A percentile compares a stretch with the other conserved stretches of the same genome.
Conservation (phyloP, 2,888 invertebrate genomes). For the Parelbella ahira region DNA sequence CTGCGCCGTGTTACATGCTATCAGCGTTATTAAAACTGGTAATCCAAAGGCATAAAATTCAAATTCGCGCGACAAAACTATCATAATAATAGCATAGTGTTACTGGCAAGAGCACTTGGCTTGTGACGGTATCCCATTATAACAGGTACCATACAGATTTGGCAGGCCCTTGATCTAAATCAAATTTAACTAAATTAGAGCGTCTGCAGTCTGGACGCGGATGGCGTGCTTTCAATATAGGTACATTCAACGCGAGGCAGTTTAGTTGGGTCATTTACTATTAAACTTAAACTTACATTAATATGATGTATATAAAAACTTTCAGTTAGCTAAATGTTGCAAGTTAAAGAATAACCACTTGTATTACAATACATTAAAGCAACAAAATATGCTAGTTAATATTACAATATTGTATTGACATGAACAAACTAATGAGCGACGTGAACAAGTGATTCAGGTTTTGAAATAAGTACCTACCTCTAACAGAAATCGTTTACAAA, state of each 20-base stretch:
- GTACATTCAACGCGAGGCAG: too few relatives aligned
- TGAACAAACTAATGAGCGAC: too few relatives aligned
- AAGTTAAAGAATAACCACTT: too few relatives aligned
- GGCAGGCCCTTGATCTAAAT: conserved; percentile 69
- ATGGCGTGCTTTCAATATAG: conserved; percentile 11
- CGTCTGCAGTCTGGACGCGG: conserved; percentile 34
- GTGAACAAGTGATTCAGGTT: too few relatives aligned
- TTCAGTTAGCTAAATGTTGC: too few relatives aligned
- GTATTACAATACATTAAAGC: too few relatives aligned
- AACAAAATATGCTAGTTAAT: too few relatives aligned
- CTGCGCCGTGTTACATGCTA: conserved; percentile 32
- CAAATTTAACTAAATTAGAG: conserved; percentile 43
- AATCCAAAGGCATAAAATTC: conserved; percentile 37
- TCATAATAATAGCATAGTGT: conserved; percentile 61
- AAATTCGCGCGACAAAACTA: conserved; percentile 40
- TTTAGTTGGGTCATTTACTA: too few relatives aligned
- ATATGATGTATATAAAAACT: neutral
- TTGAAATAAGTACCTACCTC: too few relatives aligned
- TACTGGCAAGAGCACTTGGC: conserved; percentile 70
- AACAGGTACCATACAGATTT: conserved; percentile 51
- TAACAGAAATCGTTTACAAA: too few relatives aligned
- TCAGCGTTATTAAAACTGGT: conserved; percentile 1
- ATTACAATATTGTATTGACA: too few relatives aligned
- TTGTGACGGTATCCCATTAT: conserved; percentile 64
- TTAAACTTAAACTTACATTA: too few relatives aligned